Evolutionary conservation across 2,888 invertebrate genomes (phyloP).

Genomic region (Agrochola lychnidis): DNA sequence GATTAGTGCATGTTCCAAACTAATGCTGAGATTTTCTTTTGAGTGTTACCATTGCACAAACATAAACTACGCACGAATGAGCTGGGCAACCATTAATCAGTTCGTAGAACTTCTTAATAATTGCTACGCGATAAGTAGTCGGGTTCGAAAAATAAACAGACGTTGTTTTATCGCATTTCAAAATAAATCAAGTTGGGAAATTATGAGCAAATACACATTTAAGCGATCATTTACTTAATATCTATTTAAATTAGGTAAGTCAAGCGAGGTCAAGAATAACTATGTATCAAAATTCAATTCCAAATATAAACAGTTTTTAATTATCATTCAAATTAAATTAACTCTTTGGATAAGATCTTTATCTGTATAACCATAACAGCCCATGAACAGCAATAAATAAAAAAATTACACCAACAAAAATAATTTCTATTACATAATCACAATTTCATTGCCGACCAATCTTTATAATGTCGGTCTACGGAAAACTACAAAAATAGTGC

Average conservation of each 20-base stretch:
- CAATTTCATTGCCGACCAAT: slow-evolving; percentile 57
- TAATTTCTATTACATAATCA: slow-evolving; percentile 37
- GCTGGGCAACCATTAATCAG: slow-evolving; percentile 30
- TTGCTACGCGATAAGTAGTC: slow-evolving; percentile 36
- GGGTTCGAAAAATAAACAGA: slow-evolving; percentile 52
- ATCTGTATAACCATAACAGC: background rate
- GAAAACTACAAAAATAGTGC: slow-evolving; percentile 70
- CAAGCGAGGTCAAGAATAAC: background rate
- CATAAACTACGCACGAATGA: slow-evolving; percentile 49
- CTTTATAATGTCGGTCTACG: slow-evolving; percentile 58
- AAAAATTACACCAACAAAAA: slow-evolving; percentile 10
- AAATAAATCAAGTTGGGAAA: slow-evolving; percentile 21
- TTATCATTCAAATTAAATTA: background rate
- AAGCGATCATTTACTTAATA: slow-evolving; percentile 6
- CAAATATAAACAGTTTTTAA: background rate
- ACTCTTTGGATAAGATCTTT: slow-evolving; percentile 4
- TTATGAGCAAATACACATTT: slow-evolving; percentile 14
- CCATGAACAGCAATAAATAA: slow-evolving; percentile 12
- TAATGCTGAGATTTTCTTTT: slow-evolving; percentile 46
- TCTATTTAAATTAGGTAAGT: slow-evolving; percentile 5
- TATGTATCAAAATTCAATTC: background rate
- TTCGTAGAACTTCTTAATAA: slow-evolving; percentile 59
- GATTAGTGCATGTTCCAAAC: slow-evolving; percentile 48
- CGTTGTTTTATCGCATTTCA: slow-evolving; percentile 31
- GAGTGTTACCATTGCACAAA: slow-evolving; percentile 46